Evolutionary conservation across 2,888 invertebrate genomes (phyloP).

Genomic region (Drosophila pseudotalamancana): DNA sequence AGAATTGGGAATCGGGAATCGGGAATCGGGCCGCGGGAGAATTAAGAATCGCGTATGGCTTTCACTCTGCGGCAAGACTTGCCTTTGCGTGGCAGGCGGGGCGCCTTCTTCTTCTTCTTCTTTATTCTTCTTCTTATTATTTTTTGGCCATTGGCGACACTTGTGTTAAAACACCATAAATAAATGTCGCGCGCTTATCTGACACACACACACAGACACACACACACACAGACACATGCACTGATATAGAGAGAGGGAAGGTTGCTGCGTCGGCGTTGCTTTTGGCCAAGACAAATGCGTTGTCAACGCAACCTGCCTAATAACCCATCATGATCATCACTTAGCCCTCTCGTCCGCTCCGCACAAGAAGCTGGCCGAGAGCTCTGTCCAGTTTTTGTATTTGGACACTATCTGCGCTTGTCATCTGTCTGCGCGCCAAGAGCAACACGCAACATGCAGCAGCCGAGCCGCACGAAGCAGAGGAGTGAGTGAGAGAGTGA

Average conservation of each 20-base stretch:
- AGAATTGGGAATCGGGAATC: conserved; percentile 29
- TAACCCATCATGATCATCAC: conserved; percentile 80
- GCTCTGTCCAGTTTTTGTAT: conserved; percentile 8
- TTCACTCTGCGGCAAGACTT: conserved; percentile 18
- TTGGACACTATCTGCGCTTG: conserved; percentile 76
- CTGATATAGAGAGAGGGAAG: conserved; percentile 12
- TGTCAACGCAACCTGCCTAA: conserved; percentile 79
- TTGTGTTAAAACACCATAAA: conserved; percentile 76
- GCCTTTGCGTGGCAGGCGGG: conserved; percentile 12
- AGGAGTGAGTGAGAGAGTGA: too few relatives aligned
- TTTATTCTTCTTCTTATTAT: conserved; percentile 13
- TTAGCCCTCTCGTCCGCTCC: conserved; percentile 47
- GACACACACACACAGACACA: conserved; percentile 31
- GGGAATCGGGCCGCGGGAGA: neutral
- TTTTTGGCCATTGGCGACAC: conserved; percentile 56
- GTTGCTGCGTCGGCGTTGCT: conserved; percentile 69
- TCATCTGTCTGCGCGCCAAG: conserved; percentile 73
- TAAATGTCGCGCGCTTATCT: conserved; percentile 74
- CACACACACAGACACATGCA: conserved; percentile 4
- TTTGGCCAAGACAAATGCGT: conserved; percentile 72
- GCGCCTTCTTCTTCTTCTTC: conserved; percentile 43
- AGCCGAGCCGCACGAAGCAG: too few relatives aligned
- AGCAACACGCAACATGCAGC: conserved; percentile 66
- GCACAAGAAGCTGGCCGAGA: conserved; percentile 55
- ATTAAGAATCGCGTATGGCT: conserved; percentile 28